A percentile compares a stretch with the other conserved stretches of the same genome.
These are phyloP conservation scores for Cephalopachus bancanus DNA, from an alignment of 2,797 vertebrate genomes.

Conservation along the genomic window DNA sequence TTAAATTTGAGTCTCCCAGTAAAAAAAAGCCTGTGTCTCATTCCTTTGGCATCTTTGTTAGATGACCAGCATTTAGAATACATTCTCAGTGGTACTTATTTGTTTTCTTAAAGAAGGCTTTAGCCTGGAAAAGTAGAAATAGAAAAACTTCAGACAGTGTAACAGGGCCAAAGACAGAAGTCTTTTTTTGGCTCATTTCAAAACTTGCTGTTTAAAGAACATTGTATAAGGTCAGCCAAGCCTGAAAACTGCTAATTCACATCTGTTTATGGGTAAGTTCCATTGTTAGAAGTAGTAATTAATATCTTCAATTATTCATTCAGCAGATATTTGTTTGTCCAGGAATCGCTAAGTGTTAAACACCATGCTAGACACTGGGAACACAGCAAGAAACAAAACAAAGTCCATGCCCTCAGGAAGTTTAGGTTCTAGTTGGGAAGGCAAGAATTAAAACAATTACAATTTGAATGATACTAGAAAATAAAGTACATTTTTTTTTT, in stretches of 20 bases:
- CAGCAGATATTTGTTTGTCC: constrained; percentile 37
- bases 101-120: background rate
- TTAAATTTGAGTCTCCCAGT: background rate
- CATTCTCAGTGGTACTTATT: background rate
- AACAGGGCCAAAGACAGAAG: background rate
- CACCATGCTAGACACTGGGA: background rate
- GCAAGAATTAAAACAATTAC: background rate
- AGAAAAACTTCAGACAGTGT: constrained; percentile 8
- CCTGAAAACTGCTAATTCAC: background rate
- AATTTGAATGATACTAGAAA: background rate
- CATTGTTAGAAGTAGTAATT: constrained; percentile 15
- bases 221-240: constrained; percentile 14
- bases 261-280: constrained; percentile 22
- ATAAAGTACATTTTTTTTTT: background rate
- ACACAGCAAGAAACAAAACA: background rate
- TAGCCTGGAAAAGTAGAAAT: constrained; percentile 34
- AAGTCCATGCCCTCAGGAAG: background rate
- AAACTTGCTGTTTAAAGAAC: constrained; percentile 59
- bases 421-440: constrained; percentile 2
- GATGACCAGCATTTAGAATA: constrained; percentile 16
- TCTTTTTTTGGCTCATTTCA: background rate
- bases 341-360: constrained; percentile 29
- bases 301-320: constrained; percentile 11
- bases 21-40: constrained; percentile 14
- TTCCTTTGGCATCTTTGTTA: constrained; percentile 45